Conservation (phyloP, 1,140 invertebrate genomes). For the Drosophila asahinai region DNA sequence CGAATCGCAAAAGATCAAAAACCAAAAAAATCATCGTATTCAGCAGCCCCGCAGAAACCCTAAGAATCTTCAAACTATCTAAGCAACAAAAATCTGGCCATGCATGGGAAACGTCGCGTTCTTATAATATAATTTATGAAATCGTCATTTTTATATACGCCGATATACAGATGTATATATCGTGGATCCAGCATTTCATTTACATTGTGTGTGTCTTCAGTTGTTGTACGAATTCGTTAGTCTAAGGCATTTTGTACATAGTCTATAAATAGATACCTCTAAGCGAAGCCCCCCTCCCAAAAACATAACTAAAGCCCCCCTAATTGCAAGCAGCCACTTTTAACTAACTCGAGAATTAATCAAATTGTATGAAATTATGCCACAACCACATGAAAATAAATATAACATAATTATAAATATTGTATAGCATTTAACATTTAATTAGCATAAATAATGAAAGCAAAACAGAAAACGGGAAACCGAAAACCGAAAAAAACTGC, state of each 20-base stretch:
- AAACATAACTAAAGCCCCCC: slow-evolving; percentile 26
- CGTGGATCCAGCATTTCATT: slow-evolving; percentile 44
- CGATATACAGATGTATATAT: slow-evolving; percentile 8
- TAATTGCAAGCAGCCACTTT: slow-evolving; percentile 50
- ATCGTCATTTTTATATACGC: slow-evolving; percentile 38
- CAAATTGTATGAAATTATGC: slow-evolving; percentile 79
- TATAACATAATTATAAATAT: slow-evolving; percentile 59
- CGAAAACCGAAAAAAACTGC: slow-evolving; percentile 65
- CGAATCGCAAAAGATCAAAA: slow-evolving; percentile 83
- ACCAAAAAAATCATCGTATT: slow-evolving; percentile 61
- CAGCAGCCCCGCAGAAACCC: slow-evolving; percentile 52
- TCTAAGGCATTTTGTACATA: slow-evolving; percentile 77
- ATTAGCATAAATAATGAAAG: slow-evolving; percentile 77
- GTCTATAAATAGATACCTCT: slow-evolving; percentile 68
- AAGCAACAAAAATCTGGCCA: slow-evolving; percentile 75
- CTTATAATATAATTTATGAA: slow-evolving; percentile 55
- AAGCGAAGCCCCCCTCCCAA: slow-evolving; percentile 40
- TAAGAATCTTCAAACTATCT: slow-evolving; percentile 79
- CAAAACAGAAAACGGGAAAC: slow-evolving; percentile 39
- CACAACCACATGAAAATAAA: slow-evolving; percentile 64
- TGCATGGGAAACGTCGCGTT: slow-evolving; percentile 66
- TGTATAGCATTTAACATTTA: slow-evolving; percentile 82
- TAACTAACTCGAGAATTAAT: slow-evolving; percentile 82
- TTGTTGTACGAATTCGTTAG: slow-evolving; percentile 78
- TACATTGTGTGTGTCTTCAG: slow-evolving; percentile 74